Base-by-base conservation (phyloP, 2,888 invertebrate genomes). In the Synergus itoensis region DNA sequence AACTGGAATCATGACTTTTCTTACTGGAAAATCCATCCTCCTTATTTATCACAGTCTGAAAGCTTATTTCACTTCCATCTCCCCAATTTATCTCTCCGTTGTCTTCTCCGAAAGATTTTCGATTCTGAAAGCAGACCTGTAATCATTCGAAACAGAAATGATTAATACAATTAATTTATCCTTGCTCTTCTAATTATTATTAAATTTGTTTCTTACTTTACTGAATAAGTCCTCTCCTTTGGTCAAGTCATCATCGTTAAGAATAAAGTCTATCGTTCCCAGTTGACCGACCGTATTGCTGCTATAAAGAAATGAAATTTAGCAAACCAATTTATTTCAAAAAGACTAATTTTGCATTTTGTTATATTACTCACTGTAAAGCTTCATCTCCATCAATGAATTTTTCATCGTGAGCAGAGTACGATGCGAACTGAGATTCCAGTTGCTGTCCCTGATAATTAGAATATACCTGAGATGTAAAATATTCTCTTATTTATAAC, bases 371-470 rank as follows among this genome's bases (percentile, higher is more conserved):
- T 92, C 91, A 94, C 94, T 93, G 93, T 84, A 94, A 89, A 64
- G 92, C 91, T 84, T 93, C 93, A 84, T 95, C 94, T 12, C 93
- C 94, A 86, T 94, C 94, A 83, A 93, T 94, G 87, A 94, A 95
- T 82, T 95, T 94, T 83, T 95, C 94, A 87, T 95, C 95, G 85
- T 93, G 94, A 88, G 94, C 95, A 89, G 94, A 95, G 83, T 93
- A 94, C 86, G 95, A 94, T 84, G 94, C 94, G 89, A 94, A 94
- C 85, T 93, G 94, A 81, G 94, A 93, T 41, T 94, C 93, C 92
- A 95, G 93, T 90, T 94, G 93, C 91, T 95, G 95, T 87, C 93
- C 93, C 92, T 95, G 94, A 91, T 94, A 95, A 87, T 94, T 94
- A 77, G 62, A 78, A 62, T 60, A 78, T 69, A 79, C 45, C 48